A percentile compares a stretch with the other conserved stretches of the same genome.
These are phyloP conservation scores for Xylota segnis DNA, from an alignment of 2,888 invertebrate genomes.

Conservation along the genomic window DNA sequence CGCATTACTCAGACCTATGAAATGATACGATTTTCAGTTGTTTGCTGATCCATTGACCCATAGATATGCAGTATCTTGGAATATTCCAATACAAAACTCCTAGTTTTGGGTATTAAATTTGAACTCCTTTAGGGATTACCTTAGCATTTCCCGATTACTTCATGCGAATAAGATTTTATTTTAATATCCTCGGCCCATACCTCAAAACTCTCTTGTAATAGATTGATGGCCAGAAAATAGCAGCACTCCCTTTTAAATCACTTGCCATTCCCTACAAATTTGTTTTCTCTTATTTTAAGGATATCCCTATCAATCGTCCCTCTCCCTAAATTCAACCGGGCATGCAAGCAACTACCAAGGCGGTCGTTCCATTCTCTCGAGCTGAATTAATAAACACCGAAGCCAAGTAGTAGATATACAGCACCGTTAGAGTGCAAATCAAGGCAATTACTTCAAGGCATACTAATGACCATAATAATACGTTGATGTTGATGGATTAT, in stretches of 20 bases:
- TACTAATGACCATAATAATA: slow-evolving; percentile 75
- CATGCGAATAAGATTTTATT: slow-evolving; percentile 1
- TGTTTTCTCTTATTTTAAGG: slow-evolving; percentile 35
- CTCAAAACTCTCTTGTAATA: slow-evolving; percentile 39
- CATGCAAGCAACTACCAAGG: slow-evolving; percentile 24
- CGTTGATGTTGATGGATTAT: slow-evolving; percentile 77
- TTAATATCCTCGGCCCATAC: background rate
- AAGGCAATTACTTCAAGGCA: slow-evolving; percentile 74
- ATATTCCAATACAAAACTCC: too few relatives aligned
- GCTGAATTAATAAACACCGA: slow-evolving; percentile 38
- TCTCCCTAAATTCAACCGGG: background rate
- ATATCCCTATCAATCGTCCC: slow-evolving; percentile 34
- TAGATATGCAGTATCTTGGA: too few relatives aligned
- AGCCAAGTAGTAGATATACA: background rate
- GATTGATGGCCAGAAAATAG: slow-evolving; percentile 35
- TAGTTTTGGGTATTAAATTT: background rate
- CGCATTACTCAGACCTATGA: too few relatives aligned
- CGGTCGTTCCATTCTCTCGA: slow-evolving; percentile 13
- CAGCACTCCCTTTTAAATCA: slow-evolving; percentile 33
- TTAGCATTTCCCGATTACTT: background rate
- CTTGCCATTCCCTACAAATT: slow-evolving; percentile 27
- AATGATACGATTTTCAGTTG: too few relatives aligned
- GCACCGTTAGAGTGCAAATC: slow-evolving; percentile 61
- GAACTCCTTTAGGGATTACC: background rate
- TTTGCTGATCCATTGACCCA: too few relatives aligned